Percentiles rank a stretch among this genome's conserved stretches.
These are phyloP conservation scores for Lutjanus campechanus DNA, from an alignment of 2,797 vertebrate species.

Conservation along the genomic window DNA sequence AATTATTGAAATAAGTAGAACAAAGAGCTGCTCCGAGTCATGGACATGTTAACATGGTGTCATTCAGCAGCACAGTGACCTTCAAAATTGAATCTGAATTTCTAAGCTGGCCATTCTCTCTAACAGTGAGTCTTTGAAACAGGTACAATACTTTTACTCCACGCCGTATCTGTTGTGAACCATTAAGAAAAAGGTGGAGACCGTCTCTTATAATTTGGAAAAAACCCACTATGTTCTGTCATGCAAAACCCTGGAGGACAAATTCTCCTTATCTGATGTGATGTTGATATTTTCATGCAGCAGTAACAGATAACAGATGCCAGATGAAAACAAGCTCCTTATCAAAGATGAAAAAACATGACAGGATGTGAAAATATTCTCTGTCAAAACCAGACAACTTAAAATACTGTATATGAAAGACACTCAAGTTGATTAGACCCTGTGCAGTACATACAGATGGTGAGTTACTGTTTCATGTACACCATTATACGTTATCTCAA, in stretches of 20 bases:
- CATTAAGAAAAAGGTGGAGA: neutral
- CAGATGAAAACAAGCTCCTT: neutral
- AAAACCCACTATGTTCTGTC: neutral
- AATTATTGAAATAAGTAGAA: constrained; percentile 3
- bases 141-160: neutral
- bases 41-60: neutral
- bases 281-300: neutral
- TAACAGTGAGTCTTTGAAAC: neutral
- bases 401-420: neutral
- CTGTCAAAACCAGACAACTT: neutral
- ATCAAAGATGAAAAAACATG: neutral
- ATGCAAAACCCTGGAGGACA: neutral
- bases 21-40: neutral
- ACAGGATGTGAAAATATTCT: neutral
- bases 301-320: constrained; percentile 3
- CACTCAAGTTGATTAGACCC: neutral
- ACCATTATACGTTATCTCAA: no score
- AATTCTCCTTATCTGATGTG: constrained; percentile 2
- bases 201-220: neutral
- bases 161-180: neutral
- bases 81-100: neutral
- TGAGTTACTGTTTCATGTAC: no score
- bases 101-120: neutral
- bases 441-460: no score
- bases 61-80: neutral